Evolutionary conservation across 2,113 vertebrate genomes (phyloP), one percentile per base, ranked within the genome.

Genomic region (Cyprinodon brontotheroides): DNA sequence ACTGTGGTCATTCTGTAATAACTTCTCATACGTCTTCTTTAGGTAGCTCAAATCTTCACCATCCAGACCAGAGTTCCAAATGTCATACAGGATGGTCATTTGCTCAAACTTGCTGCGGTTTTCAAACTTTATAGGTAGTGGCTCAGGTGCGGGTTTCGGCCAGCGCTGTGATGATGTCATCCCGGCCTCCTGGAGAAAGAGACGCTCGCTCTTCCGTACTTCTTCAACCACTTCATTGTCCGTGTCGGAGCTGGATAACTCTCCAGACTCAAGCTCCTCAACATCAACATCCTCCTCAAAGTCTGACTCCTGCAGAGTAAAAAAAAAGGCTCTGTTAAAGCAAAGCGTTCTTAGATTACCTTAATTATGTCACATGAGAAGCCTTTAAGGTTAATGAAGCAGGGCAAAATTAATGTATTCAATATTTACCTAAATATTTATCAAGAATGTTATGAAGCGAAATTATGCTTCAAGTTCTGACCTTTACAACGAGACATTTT

Each of bases 51-150:
- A 86, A 88, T 98, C 97, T 84, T 98, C 97, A 1, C 90, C 87
- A 39, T 98, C 97, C 79, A 98, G 85, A 7, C 97, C 97, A 0
- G 92, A 92, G 90, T 97, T 98, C 97, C 97, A 98, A 90, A 98
- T 97, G 89, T 98, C 97, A 17, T 98, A 98, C 8, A 98, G 87
- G 83, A 97, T 97, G 72, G 97, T 97, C 97, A 98, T 98, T 91
- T 98, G 96, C 89, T 98, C 96, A 73, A 97, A 97, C 91, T 98
- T 96, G 0, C 95, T 95, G 59, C 96, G 96, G 9, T 94, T 93
- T 43, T 97, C 95, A 4, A 84, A 97, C 69, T 90, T 89, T 40
- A 47, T 0, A 11, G 80, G 70, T 0, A 68, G 76, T 1, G 66
- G 0, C 64, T 68, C 1, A 7, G 90, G 3, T 13, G 84, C 4